These are phyloP conservation scores for Caenorhabditis macrosperma DNA, from an alignment of 2,888 invertebrate species.

Conservation along the genomic window DNA sequence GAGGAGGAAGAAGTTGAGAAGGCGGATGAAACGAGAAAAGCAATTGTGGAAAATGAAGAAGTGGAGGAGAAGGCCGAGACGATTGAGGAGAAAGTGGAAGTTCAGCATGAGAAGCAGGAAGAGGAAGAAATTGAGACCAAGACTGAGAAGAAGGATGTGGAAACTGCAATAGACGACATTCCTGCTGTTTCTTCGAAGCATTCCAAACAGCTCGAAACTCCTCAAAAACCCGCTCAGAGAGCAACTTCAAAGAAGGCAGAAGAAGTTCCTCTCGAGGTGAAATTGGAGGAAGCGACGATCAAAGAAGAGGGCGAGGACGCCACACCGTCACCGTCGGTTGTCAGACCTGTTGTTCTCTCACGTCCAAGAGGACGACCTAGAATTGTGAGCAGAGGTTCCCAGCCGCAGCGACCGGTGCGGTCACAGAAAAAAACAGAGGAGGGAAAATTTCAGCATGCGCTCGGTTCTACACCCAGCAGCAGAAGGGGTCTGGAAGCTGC, in stretches of 20 bases:
- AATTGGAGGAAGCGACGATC: neutral
- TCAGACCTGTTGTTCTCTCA: too few species aligned
- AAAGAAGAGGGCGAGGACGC: constrained; percentile 2
- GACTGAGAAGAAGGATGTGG: neutral
- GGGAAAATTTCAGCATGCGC: neutral
- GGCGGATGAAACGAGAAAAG: neutral
- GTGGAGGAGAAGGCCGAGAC: neutral
- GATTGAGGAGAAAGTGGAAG: constrained; percentile 4
- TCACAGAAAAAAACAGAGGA: neutral
- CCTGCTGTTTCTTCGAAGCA: neutral
- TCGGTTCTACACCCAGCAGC: neutral
- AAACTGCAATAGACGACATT: neutral
- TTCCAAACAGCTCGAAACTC: neutral
- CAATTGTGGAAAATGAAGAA: too few species aligned
- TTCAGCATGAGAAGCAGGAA: neutral
- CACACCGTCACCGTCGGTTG: neutral
- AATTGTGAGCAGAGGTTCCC: neutral
- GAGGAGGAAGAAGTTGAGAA: neutral
- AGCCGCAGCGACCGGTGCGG: neutral
- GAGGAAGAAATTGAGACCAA: neutral
- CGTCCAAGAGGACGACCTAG: constrained; percentile 30
- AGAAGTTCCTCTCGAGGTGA: neutral
- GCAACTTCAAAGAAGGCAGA: neutral
- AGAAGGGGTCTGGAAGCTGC: too few species aligned
- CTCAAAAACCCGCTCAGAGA: neutral